These are phyloP conservation scores for Dryomyza anilis DNA, from an alignment of 2,888 invertebrate species.

Conservation along the genomic window DNA sequence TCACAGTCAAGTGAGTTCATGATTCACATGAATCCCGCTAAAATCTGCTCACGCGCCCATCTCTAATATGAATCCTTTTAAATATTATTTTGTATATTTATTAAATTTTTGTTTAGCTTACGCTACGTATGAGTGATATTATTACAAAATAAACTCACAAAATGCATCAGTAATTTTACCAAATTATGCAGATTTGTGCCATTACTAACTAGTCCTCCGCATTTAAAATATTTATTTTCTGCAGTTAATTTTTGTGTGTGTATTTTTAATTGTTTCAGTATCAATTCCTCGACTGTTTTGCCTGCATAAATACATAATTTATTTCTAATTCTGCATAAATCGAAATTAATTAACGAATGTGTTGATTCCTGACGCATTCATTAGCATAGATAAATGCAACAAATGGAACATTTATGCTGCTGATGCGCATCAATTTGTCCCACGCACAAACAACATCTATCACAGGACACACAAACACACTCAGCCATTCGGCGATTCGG, in stretches of 20 bases:
- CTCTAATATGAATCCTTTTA: too few species aligned
- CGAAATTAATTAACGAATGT: not conserved
- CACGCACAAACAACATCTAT: not conserved
- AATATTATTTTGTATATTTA: too few species aligned
- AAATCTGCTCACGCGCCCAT: too few species aligned
- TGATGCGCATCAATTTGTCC: not conserved
- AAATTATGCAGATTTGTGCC: not conserved
- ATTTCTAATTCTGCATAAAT: not conserved
- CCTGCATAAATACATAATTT: not conserved
- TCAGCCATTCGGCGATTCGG: not conserved
- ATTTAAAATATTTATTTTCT: not conserved
- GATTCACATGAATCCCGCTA: too few species aligned
- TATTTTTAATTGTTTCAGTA: not conserved
- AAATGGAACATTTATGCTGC: not conserved
- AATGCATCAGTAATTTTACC: not conserved
- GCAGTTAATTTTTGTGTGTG: not conserved
- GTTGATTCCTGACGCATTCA: not conserved
- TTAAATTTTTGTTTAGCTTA: too few species aligned
- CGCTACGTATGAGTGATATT: too few species aligned
- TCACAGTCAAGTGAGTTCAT: too few species aligned
- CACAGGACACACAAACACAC: not conserved
- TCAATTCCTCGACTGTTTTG: not conserved
- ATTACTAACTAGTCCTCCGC: not conserved
- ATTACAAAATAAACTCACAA: too few species aligned
- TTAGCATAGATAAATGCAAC: constrained; percentile 2